phyloP scores from a whole-genome alignment of 2,888 invertebrate genomes.

The Clusia tigrina region DNA sequence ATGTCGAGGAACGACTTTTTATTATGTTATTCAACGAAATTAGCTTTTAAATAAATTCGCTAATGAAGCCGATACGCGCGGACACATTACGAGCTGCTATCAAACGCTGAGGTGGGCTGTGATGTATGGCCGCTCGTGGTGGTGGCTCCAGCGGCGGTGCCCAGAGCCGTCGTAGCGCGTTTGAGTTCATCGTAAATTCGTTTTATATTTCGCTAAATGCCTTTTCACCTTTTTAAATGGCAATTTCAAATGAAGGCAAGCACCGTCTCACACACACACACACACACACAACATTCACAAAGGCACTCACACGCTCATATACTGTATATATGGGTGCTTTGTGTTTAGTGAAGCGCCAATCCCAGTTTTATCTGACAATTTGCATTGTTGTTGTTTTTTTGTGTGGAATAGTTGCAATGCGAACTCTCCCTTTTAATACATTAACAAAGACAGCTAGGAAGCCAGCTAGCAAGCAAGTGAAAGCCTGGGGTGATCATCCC shows the following conservation, averaged over 20 bases:
- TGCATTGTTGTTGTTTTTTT: conserved; percentile 11
- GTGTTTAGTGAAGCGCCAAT: conserved; percentile 37
- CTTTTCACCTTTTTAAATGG: conserved; percentile 12
- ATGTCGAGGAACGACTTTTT: not conserved
- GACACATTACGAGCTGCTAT: conserved; percentile 1
- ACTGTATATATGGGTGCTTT: not conserved
- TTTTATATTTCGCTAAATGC: conserved; percentile 19
- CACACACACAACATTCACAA: not conserved
- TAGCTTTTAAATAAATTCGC: conserved; percentile 19
- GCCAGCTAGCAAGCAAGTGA: not conserved
- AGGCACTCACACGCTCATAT: not conserved
- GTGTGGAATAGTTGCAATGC: conserved; percentile 13
- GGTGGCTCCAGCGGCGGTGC: not conserved
- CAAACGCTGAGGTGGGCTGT: not conserved
- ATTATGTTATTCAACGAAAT: conserved; percentile 13
- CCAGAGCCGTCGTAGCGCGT: conserved; percentile 8
- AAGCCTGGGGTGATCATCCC: conserved; percentile 41
- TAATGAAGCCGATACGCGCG: conserved; percentile 16
- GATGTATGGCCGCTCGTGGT: not conserved
- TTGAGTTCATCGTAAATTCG: conserved; percentile 19
- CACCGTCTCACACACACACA: not conserved
- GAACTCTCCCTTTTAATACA: conserved; percentile 43
- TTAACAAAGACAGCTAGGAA: conserved; percentile 14
- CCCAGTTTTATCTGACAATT: conserved; percentile 38
- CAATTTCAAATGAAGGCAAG: conserved; percentile 9